Evolutionary conservation across 2,888 invertebrate genomes (phyloP).

Genomic region (Cataglyphis cursor): DNA sequence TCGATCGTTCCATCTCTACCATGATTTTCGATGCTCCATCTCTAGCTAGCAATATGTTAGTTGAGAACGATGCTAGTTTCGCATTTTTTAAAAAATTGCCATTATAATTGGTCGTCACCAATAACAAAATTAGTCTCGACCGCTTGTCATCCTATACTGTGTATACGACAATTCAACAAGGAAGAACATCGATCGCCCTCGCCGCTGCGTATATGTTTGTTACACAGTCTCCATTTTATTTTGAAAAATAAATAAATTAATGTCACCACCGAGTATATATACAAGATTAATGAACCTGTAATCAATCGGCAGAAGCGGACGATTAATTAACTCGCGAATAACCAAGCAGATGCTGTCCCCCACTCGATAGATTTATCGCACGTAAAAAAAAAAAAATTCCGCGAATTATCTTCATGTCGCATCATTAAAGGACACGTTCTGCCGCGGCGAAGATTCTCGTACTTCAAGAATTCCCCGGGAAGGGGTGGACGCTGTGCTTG

Average conservation of each 20-base stretch:
- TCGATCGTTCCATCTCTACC: too few relatives aligned
- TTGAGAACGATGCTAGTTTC: conserved; percentile 36
- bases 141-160: conserved; percentile 30
- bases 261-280: neutral
- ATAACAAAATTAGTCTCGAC: conserved; percentile 53
- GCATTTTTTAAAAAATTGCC: conserved; percentile 50
- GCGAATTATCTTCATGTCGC: conserved; percentile 10
- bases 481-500: conserved; percentile 58
- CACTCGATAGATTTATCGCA: neutral
- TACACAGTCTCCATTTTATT: neutral
- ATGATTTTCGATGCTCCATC: neutral
- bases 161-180: neutral
- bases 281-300: conserved; percentile 10
- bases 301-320: neutral
- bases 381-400: neutral
- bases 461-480: conserved; percentile 1
- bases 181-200: conserved; percentile 42
- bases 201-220: neutral
- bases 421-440: neutral
- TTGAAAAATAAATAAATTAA: conserved; percentile 34
- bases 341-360: neutral
- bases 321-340: neutral
- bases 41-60: conserved; percentile 31
- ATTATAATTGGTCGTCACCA: conserved; percentile 44
- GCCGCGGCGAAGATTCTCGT: conserved; percentile 18